phyloP scores from a whole-genome alignment of 2,888 invertebrate genomes.

The Cyaniris semiargus region DNA sequence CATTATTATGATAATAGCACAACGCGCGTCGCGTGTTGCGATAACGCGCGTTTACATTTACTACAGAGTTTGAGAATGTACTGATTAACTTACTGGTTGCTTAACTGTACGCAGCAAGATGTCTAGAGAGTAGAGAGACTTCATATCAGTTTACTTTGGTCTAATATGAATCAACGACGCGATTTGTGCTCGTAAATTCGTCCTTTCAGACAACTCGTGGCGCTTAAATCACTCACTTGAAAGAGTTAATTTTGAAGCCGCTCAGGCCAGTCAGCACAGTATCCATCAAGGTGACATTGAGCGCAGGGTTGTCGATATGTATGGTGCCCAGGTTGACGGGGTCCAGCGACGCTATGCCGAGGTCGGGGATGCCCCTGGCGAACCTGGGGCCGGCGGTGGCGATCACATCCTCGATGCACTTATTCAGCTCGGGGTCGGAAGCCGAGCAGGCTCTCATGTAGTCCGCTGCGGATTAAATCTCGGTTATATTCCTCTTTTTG shows the following conservation, averaged over 20 bases:
- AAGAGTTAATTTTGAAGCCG: constrained; percentile 62
- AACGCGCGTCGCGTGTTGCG: too few relatives aligned
- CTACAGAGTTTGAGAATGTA: too few relatives aligned
- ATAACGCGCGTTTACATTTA: too few relatives aligned
- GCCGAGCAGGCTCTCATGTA: constrained; percentile 72
- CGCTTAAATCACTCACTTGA: constrained; percentile 70
- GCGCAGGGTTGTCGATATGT: constrained; percentile 65
- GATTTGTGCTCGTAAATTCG: too few relatives aligned
- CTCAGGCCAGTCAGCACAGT: constrained; percentile 71
- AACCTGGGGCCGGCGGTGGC: constrained; percentile 57
- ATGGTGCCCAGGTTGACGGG: constrained; percentile 72
- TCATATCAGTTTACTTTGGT: too few relatives aligned
- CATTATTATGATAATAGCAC: too few relatives aligned
- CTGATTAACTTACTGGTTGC: too few relatives aligned
- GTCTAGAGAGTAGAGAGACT: too few relatives aligned
- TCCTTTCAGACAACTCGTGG: too few relatives aligned
- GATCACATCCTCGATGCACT: constrained; percentile 63
- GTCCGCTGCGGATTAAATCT: constrained; percentile 57
- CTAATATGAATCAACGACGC: too few relatives aligned
- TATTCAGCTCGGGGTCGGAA: constrained; percentile 65
- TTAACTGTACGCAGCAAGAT: too few relatives aligned
- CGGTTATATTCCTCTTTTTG: too few relatives aligned
- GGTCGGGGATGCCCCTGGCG: constrained; percentile 69
- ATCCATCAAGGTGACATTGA: constrained; percentile 69
- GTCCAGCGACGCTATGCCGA: constrained; percentile 72